phyloP scores from a whole-genome alignment of 2,888 invertebrate species.

The Microplitis deprimator region DNA sequence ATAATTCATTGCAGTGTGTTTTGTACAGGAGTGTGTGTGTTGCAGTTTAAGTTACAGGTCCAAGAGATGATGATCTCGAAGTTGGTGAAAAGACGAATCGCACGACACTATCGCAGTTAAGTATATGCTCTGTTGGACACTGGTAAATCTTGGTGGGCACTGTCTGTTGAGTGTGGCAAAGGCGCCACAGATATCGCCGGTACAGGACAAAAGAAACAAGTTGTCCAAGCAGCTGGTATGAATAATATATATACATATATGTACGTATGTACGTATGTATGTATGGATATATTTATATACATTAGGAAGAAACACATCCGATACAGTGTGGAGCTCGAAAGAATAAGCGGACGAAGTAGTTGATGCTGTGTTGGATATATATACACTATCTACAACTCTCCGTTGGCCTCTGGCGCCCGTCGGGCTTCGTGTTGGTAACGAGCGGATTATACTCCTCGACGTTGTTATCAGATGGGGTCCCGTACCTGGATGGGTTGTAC shows the following conservation, averaged over 20 bases:
- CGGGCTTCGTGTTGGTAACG: conserved; percentile 67
- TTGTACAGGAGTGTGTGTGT: not conserved
- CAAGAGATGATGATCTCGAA: not conserved
- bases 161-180: conserved; percentile 17
- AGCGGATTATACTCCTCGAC: conserved; percentile 66
- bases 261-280: too few species aligned
- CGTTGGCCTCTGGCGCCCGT: conserved; percentile 31
- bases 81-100: conserved; percentile 14
- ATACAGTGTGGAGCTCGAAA: not conserved
- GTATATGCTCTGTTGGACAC: conserved; percentile 18
- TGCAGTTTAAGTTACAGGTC: not conserved
- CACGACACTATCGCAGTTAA: conserved; percentile 12
- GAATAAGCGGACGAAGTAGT: not conserved
- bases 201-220: conserved; percentile 19
- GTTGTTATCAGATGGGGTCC: conserved; percentile 65
- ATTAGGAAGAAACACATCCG: conserved; percentile 6
- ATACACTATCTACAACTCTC: conserved; percentile 13
- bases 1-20: not conserved
- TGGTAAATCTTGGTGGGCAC: conserved; percentile 23
- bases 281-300: not conserved
- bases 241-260: not conserved
- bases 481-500: conserved; percentile 63
- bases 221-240: conserved; percentile 12
- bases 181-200: conserved; percentile 21
- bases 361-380: conserved; percentile 2